phyloP scores from a whole-genome alignment of 64 coral and sea anemone species.

The Montipora cactus region DNA sequence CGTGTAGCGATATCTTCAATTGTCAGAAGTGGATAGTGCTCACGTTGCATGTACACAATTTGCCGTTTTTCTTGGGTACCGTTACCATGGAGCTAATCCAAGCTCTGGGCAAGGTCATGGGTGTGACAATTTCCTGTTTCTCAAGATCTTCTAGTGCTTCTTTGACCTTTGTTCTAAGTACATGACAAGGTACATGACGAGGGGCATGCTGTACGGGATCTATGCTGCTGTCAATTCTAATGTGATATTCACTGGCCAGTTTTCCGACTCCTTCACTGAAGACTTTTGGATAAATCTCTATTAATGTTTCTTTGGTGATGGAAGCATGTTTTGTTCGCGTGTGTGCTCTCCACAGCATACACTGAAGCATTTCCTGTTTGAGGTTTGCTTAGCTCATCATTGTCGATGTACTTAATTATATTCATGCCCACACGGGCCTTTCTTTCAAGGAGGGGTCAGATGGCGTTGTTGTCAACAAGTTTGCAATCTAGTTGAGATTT shows the following conservation, averaged over 20 bases:
- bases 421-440: slow-evolving; percentile 51
- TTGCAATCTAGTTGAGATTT: not conserved
- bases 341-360: not conserved
- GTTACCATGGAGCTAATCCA: not conserved
- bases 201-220: slow-evolving; percentile 12
- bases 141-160: not conserved
- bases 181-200: not conserved
- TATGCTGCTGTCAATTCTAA: not conserved
- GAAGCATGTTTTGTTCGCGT: not conserved
- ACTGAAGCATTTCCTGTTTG: slow-evolving; percentile 7
- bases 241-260: slow-evolving; percentile 20
- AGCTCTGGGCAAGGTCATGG: not conserved
- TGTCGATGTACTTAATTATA: slow-evolving; percentile 64
- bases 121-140: not conserved
- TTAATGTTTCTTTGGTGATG: not conserved
- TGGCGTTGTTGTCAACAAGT: not conserved
- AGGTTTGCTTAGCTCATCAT: slow-evolving; percentile 50
- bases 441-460: not conserved
- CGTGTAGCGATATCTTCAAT: slow-evolving; percentile 61
- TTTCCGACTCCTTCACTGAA: slow-evolving; percentile 32
- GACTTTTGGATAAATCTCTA: not conserved
- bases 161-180: not conserved
- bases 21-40: slow-evolving; percentile 14
- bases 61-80: not conserved
- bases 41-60: not conserved